These are phyloP conservation scores for Podiceps cristatus DNA, from an alignment of 2,113 vertebrate species.

Conservation along the genomic window DNA sequence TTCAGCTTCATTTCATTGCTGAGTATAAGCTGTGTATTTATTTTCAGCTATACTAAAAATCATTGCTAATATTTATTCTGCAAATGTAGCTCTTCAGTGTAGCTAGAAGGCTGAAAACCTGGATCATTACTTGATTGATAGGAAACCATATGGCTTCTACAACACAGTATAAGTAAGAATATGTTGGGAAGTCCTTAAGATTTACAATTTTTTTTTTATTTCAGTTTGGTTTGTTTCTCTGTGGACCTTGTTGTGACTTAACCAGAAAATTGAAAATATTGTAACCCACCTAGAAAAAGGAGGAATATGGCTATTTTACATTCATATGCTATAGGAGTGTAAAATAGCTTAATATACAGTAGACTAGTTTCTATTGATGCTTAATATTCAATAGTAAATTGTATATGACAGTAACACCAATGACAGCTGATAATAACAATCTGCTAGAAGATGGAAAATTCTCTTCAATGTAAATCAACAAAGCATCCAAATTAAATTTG, in stretches of 20 bases:
- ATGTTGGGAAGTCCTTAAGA: not conserved
- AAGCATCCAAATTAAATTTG: not conserved
- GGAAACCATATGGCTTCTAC: not conserved
- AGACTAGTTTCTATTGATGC: not conserved
- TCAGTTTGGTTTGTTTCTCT: not conserved
- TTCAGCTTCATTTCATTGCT: constrained; percentile 39
- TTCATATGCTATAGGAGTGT: not conserved
- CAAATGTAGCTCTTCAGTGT: constrained; percentile 1
- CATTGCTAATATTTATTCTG: not conserved
- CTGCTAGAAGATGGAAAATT: not conserved
- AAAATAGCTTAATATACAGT: not conserved
- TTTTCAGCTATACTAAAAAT: constrained; percentile 26
- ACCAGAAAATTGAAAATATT: not conserved
- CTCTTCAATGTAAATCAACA: not conserved
- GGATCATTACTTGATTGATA: not conserved
- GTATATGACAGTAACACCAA: not conserved
- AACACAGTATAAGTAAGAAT: not conserved
- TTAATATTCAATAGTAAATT: not conserved
- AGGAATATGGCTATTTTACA: not conserved
- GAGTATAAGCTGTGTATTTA: not conserved
- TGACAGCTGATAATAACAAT: not conserved
- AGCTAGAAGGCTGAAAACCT: constrained; percentile 26
- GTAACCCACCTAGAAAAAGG: not conserved
- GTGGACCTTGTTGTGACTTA: not conserved
- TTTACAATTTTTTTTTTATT: not conserved